Evolutionary conservation across 2,888 invertebrate species (phyloP).

Genomic region (Platerodrilus igneus): DNA sequence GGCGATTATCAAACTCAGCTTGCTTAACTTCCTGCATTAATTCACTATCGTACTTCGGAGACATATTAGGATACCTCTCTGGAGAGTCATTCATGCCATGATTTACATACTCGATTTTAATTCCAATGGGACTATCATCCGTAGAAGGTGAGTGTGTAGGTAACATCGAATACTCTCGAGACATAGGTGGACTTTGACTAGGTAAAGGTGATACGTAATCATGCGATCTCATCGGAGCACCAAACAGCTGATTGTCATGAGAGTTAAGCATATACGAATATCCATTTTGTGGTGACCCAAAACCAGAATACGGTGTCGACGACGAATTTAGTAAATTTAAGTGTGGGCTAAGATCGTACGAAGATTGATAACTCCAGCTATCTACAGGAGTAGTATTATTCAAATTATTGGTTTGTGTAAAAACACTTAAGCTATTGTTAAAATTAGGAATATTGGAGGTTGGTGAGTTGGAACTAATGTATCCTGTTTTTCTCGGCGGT

Average conservation of each 20-base stretch:
- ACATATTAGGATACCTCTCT: constrained; percentile 58
- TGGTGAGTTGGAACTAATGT: constrained; percentile 66
- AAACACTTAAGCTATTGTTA: constrained; percentile 54
- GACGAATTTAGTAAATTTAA: constrained; percentile 68
- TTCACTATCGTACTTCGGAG: constrained; percentile 56
- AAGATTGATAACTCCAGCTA: constrained; percentile 73
- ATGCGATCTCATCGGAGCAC: constrained; percentile 58
- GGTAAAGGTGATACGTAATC: constrained; percentile 53
- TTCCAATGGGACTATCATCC: constrained; percentile 46
- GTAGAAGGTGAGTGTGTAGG: constrained; percentile 57
- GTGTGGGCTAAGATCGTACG: constrained; percentile 74
- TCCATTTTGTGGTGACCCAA: constrained; percentile 57
- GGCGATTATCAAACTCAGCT: constrained; percentile 44
- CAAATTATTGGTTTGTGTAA: constrained; percentile 50
- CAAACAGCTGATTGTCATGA: constrained; percentile 68
- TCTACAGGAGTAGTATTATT: constrained; percentile 57
- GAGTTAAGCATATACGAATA: constrained; percentile 62
- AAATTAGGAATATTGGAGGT: constrained; percentile 55
- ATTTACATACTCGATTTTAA: constrained; percentile 47
- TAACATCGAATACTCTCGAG: constrained; percentile 63
- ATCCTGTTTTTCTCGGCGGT: constrained; percentile 84
- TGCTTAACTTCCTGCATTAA: constrained; percentile 53
- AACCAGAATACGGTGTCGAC: constrained; percentile 58
- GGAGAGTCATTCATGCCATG: constrained; percentile 48
- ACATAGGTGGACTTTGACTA: constrained; percentile 59